These are phyloP conservation scores for Darevskia nairensis DNA, from an alignment of 2,797 vertebrate genomes.

Conservation along the genomic window DNA sequence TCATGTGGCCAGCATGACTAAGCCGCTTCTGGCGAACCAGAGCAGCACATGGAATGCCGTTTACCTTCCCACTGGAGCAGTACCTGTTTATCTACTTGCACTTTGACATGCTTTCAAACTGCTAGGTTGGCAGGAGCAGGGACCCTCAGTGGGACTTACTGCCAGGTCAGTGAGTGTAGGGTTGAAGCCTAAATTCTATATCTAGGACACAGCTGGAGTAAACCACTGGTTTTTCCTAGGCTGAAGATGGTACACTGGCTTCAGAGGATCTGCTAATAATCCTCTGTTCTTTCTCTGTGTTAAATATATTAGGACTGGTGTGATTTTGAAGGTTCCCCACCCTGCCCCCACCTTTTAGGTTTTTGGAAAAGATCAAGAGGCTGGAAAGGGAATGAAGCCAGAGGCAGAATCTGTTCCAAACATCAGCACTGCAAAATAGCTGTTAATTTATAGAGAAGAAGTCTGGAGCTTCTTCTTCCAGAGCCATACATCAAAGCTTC, in stretches of 20 bases:
- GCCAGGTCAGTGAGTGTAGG: neutral
- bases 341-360: constrained; percentile 22
- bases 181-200: neutral
- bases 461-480: constrained; percentile 52
- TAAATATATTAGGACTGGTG: constrained; percentile 1
- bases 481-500: constrained; percentile 71
- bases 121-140: too few relatives aligned
- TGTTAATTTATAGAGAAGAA: constrained; percentile 74
- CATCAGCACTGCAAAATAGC: constrained; percentile 70
- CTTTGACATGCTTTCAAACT: too few relatives aligned
- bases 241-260: neutral
- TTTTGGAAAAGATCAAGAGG: constrained; percentile 64
- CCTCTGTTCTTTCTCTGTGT: neutral
- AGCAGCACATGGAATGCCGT: too few relatives aligned
- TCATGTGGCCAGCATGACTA: too few relatives aligned
- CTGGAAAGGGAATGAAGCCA: constrained; percentile 49
- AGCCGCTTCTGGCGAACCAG: too few relatives aligned
- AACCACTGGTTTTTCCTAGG: neutral
- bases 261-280: neutral
- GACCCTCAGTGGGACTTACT: neutral
- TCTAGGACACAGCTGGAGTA: neutral
- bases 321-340: constrained; percentile 31
- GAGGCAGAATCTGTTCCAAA: constrained; percentile 69
- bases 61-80: too few relatives aligned
- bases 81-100: too few relatives aligned